A percentile compares a stretch with the other conserved stretches of the same genome.
Conservation (phyloP, 1,140 invertebrate species). For the Caenorhabditis inopinata region DNA sequence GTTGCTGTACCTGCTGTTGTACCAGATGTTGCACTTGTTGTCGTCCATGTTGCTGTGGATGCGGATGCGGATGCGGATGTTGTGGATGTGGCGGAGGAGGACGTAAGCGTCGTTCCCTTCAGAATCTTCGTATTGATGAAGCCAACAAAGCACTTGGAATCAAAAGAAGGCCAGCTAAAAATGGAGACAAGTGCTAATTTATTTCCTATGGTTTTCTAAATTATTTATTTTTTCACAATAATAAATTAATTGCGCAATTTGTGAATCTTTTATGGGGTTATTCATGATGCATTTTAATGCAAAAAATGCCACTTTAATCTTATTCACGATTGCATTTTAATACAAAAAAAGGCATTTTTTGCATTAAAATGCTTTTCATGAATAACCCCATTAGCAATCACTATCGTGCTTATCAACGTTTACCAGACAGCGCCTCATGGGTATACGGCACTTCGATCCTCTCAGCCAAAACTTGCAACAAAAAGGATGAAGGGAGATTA, state of each 20-base stretch:
- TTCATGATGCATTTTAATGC: no score
- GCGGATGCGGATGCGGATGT: no score
- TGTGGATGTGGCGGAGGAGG: no score
- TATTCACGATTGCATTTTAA: no score
- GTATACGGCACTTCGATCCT: not conserved
- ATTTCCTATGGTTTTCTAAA: no score
- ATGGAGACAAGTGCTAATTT: not conserved
- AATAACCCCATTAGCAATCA: no score
- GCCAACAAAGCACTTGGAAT: not conserved
- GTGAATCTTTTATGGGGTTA: no score
- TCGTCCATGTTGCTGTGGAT: conserved; percentile 25
- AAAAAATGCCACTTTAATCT: no score
- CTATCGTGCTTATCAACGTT: not conserved
- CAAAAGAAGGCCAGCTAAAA: not conserved
- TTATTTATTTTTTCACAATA: no score
- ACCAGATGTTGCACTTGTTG: conserved; percentile 42
- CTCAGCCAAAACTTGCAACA: not conserved
- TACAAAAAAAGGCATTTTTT: no score
- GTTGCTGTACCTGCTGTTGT: conserved; percentile 23
- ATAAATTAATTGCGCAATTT: no score
- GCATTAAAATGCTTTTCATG: no score
- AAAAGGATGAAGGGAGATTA: conserved; percentile 15
- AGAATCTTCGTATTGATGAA: not conserved
- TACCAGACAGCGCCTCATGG: not conserved
- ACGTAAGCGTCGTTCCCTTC: not conserved